Base-by-base conservation (phyloP, 2,888 invertebrate species). In the Chymomyza caudatula region DNA sequence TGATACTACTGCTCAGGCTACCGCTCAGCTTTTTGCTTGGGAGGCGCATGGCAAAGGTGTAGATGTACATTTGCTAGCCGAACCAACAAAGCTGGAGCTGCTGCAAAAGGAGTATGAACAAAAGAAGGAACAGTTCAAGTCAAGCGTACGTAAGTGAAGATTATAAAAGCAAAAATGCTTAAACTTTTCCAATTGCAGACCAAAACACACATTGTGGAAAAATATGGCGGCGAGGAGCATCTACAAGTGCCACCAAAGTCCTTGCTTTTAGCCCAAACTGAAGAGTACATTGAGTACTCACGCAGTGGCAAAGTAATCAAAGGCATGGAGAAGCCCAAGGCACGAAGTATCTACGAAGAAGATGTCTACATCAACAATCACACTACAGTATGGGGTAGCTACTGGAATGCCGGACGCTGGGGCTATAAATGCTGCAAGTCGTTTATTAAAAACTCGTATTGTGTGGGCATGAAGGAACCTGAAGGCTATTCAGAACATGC, bases 401-500 rank as follows among this genome's bases (percentile, higher is more conserved):
- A 92, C 90, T 99, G 99, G 98, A 93, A 93, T 77, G 94, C 94
- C 58, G 98, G 97, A 0, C 92, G 93, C 68, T 99, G 99, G 99
- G 99, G 99, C 0, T 99, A 94, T 91, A 95, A 95, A 87, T 99
- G 99, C 87, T 99, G 99, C 90, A 95, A 97, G 88, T 97, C 97
- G 0, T 94, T 95, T 71, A 93, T 99, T 51, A 87, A 88, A 65
- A 89, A 89, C 62, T 90, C 90, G 0, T 90, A 90, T 59, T 90
- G 89, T 56, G 85, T 89, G 20, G 88, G 71, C 67, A 83, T 76
- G 74, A 88, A 78, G 59, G 85, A 81, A 19, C 80, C 73, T 1
- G 88, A 86, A 56, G 74, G 69, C 11, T 74, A 65, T 23, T 65
- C 84, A 0, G 80, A n/a, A 17, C 22, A 59, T 59, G 65, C 58